Conservation (phyloP, 2,888 invertebrate species). For the Athalia cordata region DNA sequence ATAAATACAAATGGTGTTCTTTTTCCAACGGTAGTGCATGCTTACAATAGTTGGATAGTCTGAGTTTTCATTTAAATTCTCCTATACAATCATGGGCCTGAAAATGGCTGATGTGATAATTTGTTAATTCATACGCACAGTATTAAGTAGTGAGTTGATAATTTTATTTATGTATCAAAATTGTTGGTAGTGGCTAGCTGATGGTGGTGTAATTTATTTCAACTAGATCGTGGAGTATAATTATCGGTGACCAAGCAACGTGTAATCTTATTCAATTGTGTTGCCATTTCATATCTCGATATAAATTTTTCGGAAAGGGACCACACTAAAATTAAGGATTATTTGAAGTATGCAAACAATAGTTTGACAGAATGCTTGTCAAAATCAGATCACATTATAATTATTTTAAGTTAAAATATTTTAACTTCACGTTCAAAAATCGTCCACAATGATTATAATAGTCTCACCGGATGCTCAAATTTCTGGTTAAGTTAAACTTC, state of each 20-base stretch:
- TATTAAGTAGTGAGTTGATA: slow-evolving; percentile 32
- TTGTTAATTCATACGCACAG: slow-evolving; percentile 23
- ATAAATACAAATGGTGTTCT: slow-evolving; percentile 39
- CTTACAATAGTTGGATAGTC: slow-evolving; percentile 14
- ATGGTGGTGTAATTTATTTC: slow-evolving; percentile 27
- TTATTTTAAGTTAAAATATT: not conserved
- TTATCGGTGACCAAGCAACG: slow-evolving; percentile 22
- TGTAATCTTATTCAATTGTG: slow-evolving; percentile 36
- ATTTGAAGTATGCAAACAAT: slow-evolving; percentile 54
- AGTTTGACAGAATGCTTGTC: slow-evolving; percentile 53
- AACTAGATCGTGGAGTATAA: slow-evolving; percentile 30
- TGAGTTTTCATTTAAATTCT: not conserved
- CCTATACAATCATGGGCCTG: slow-evolving; percentile 4
- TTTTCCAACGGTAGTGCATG: slow-evolving; percentile 46
- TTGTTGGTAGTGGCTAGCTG: slow-evolving; percentile 9
- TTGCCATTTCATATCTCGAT: slow-evolving; percentile 16
- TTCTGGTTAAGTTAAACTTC: too few species aligned
- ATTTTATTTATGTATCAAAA: slow-evolving; percentile 29
- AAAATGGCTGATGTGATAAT: not conserved
- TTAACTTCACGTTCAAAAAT: slow-evolving; percentile 7
- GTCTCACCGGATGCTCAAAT: not conserved
- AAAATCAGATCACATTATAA: slow-evolving; percentile 21
- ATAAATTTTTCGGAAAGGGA: slow-evolving; percentile 54
- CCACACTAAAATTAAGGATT: slow-evolving; percentile 59
- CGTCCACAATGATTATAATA: not conserved